phyloP scores from a whole-genome alignment of 92 coral and sea anemone species.

The Palythoa caribaeorum region DNA sequence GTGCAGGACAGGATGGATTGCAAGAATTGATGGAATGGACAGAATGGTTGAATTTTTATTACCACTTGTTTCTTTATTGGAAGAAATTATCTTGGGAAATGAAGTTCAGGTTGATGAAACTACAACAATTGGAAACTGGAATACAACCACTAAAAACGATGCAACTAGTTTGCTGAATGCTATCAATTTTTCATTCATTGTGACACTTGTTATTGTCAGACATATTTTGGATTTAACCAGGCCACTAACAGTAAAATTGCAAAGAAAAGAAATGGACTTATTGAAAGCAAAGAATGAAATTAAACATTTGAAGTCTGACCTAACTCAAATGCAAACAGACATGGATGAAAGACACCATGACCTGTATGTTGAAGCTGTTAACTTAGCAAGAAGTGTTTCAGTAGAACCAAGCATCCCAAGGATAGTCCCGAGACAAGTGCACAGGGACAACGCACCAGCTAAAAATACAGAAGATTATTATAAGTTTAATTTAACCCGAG shows the following conservation, averaged over 20 bases:
- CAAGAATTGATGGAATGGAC: background rate
- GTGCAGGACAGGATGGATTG: background rate
- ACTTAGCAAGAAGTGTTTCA: constrained; percentile 12
- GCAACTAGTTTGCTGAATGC: background rate
- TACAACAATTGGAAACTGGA: background rate
- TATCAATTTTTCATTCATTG: background rate
- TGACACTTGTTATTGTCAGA: background rate
- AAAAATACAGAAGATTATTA: constrained; percentile 22
- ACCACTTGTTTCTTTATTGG: no score
- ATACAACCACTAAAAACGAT: background rate
- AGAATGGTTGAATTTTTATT: background rate
- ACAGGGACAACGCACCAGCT: constrained; percentile 37
- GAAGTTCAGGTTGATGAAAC: background rate
- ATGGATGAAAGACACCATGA: constrained; percentile 21
- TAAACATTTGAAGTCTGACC: constrained; percentile 33
- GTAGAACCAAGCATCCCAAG: background rate
- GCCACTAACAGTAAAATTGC: background rate
- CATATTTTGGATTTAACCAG: background rate
- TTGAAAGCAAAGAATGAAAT: constrained; percentile 47
- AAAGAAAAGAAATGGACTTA: constrained; percentile 29
- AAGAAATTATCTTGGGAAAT: background rate
- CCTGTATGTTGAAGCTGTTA: constrained; percentile 41
- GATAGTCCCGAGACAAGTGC: constrained; percentile 2
- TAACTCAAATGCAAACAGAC: constrained; percentile 26
- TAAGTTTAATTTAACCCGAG: background rate